Percentiles rank a stretch among this genome's conserved stretches.
Evolutionary conservation across 2,113 vertebrate species (phyloP).

Genomic region (Alouatta palliata): DNA sequence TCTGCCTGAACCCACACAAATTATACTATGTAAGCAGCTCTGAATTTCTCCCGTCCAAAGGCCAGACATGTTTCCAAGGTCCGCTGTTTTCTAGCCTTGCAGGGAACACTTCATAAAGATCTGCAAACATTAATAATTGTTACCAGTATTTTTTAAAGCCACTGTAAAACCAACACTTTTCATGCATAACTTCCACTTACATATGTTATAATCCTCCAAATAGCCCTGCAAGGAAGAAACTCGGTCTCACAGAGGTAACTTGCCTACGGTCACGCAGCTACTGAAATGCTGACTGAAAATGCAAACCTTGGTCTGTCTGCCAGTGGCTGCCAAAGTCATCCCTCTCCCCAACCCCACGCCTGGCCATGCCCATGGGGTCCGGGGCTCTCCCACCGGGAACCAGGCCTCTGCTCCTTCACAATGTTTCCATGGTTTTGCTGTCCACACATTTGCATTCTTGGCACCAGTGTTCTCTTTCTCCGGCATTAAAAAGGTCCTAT

Average conservation of each 20-base stretch:
- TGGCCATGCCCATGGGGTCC: not conserved
- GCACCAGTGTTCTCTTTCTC: not conserved
- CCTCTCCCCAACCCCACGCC: not conserved
- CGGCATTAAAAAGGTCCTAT: not conserved
- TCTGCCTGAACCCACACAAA: not conserved
- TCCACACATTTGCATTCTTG: not conserved
- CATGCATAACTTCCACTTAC: not conserved
- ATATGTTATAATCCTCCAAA: not conserved
- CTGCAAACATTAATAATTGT: not conserved
- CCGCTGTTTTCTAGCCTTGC: no score
- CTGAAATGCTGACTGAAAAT: not conserved
- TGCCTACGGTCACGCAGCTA: not conserved
- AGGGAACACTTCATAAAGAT: not conserved
- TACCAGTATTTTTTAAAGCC: not conserved
- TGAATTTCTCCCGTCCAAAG: not conserved
- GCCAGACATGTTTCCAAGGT: not conserved
- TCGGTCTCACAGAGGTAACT: not conserved
- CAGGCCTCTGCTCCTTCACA: not conserved
- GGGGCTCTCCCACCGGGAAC: not conserved
- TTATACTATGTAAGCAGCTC: not conserved
- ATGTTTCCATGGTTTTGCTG: not conserved
- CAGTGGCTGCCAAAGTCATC: not conserved
- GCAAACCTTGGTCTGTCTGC: not conserved
- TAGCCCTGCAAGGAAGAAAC: not conserved
- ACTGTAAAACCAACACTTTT: not conserved